Evolutionary conservation across 2,888 invertebrate genomes (phyloP).

Genomic region (Sussaba pulchella): DNA sequence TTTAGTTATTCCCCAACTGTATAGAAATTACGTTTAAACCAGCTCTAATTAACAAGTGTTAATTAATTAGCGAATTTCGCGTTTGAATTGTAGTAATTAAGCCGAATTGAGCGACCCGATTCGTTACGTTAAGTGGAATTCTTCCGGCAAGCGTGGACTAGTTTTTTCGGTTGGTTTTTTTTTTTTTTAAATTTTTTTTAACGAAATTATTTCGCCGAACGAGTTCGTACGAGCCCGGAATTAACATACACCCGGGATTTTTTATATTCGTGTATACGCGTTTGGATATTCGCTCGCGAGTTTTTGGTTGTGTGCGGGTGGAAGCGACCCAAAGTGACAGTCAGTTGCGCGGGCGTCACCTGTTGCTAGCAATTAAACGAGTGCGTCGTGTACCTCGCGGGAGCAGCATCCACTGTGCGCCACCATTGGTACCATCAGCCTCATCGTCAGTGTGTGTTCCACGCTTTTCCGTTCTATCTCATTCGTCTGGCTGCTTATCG

Average conservation of each 20-base stretch:
- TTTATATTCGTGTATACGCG: slow-evolving; percentile 32
- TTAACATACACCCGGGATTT: neutral
- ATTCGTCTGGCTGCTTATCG: slow-evolving; percentile 1
- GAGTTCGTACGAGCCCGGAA: neutral
- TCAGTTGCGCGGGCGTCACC: slow-evolving; percentile 72
- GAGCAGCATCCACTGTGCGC: slow-evolving; percentile 37
- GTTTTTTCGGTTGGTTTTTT: no score
- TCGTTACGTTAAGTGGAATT: neutral
- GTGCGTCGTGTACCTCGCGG: slow-evolving; percentile 64
- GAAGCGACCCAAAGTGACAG: slow-evolving; percentile 58
- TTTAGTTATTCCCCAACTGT: no score
- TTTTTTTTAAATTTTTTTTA: no score
- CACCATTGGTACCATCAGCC: slow-evolving; percentile 31
- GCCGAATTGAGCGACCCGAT: neutral
- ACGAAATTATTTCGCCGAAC: slow-evolving; percentile 27
- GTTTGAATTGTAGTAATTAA: no score
- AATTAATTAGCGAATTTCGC: no score
- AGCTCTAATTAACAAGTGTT: no score
- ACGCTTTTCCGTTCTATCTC: slow-evolving; percentile 40
- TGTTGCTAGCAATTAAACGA: slow-evolving; percentile 79
- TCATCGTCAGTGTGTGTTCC: slow-evolving; percentile 8
- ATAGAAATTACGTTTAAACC: no score
- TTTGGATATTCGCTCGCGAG: slow-evolving; percentile 10
- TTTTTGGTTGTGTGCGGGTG: slow-evolving; percentile 6
- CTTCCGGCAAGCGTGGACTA: neutral